Conservation (phyloP, 2,113 vertebrate genomes). For the Albula goreensis region DNA sequence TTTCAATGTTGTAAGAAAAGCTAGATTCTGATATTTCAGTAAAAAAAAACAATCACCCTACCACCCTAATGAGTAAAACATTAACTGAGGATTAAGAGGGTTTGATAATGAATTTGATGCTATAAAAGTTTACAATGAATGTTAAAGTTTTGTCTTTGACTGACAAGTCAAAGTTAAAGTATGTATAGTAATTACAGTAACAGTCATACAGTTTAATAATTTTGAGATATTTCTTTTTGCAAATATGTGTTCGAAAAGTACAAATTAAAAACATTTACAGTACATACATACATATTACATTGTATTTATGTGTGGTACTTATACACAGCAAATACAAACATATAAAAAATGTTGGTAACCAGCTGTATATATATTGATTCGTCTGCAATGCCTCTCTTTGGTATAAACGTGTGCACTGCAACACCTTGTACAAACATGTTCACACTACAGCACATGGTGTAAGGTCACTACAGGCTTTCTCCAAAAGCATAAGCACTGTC, state of each 20-base stretch:
- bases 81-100: background rate
- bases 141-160: constrained; percentile 11
- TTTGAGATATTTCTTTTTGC: constrained; percentile 52
- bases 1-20: constrained; percentile 37
- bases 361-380: background rate
- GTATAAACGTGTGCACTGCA: constrained; percentile 52
- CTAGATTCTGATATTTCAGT: no score
- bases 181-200: constrained; percentile 41
- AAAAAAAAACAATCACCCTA: background rate
- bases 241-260: constrained; percentile 55
- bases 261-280: no score
- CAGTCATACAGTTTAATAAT: constrained; percentile 50
- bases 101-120: constrained; percentile 15
- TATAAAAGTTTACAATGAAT: constrained; percentile 22
- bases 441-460: constrained; percentile 30
- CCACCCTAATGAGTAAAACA: background rate
- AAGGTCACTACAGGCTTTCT: no score
- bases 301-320: constrained; percentile 1
- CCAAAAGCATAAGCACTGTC: no score
- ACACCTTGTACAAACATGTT: background rate
- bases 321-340: background rate
- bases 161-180: constrained; percentile 6
- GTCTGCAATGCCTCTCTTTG: constrained; percentile 56
- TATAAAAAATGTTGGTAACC: background rate
- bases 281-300: constrained; percentile 29